These are phyloP conservation scores for Hylaeus volcanicus DNA, from an alignment of 1,140 invertebrate species.

Conservation along the genomic window DNA sequence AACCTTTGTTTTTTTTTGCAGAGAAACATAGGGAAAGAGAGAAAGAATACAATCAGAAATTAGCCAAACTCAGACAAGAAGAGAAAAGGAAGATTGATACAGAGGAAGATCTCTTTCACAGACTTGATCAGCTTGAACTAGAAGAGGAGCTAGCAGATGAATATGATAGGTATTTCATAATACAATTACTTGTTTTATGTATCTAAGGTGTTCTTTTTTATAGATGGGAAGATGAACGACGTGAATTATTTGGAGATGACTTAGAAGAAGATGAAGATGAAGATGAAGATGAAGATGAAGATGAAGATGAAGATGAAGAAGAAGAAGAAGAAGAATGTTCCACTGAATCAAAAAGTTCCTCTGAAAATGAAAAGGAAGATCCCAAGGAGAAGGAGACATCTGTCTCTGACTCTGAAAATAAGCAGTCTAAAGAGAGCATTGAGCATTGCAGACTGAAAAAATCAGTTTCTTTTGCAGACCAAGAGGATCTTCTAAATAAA, in stretches of 20 bases:
- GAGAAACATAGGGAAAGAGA: slow-evolving; percentile 81
- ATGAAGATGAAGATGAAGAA: slow-evolving; percentile 43
- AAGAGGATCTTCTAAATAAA: not conserved
- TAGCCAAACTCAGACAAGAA: slow-evolving; percentile 70
- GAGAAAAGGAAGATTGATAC: slow-evolving; percentile 70
- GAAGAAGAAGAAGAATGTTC: slow-evolving; percentile 54
- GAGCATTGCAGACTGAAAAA: not conserved
- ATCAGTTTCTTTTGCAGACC: slow-evolving; percentile 61
- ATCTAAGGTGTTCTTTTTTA: slow-evolving; percentile 21
- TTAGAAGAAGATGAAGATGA: slow-evolving; percentile 55
- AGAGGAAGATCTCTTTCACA: slow-evolving; percentile 79
- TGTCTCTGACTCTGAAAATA: slow-evolving; percentile 16
- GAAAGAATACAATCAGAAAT: slow-evolving; percentile 78
- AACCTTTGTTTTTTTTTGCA: slow-evolving; percentile 45
- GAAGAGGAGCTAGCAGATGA: slow-evolving; percentile 81
- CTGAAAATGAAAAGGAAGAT: slow-evolving; percentile 47
- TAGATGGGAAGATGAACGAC: slow-evolving; percentile 61
- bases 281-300: slow-evolving; percentile 58
- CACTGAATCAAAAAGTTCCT: slow-evolving; percentile 59
- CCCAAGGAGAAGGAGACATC: slow-evolving; percentile 47
- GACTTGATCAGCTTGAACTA: slow-evolving; percentile 81
- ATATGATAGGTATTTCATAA: slow-evolving; percentile 66
- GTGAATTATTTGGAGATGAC: slow-evolving; percentile 59
- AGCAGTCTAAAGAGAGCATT: slow-evolving; percentile 24
- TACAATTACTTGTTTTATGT: not conserved